Evolutionary conservation across 2,113 vertebrate species (phyloP), one percentile per base, ranked within the genome.

Genomic region (Prinia subflava): DNA sequence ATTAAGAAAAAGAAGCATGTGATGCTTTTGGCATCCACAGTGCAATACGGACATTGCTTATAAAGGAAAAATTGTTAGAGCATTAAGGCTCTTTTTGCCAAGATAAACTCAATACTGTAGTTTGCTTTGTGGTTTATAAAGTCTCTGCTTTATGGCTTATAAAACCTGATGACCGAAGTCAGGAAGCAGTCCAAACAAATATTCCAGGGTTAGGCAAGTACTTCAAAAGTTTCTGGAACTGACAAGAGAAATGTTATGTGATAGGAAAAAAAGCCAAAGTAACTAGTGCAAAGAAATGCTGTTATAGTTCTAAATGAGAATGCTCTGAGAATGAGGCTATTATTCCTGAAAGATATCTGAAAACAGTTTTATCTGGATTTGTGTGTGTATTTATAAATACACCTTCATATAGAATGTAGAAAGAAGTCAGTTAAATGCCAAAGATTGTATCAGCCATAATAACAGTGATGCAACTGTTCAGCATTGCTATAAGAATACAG

Each of bases 61-160:
- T 86, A 92, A 87, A 94, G 95, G 79, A 70, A 91, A 96, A 95
- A 96, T 63, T 91, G 50, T 50, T 87, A 41, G 42, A 96, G 74
- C 68, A 77, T 86, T 76, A 87, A 95, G 79, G n/a, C 3, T 68
- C 25, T 91, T 87, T 80, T 87, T 0, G 0, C 78, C 69, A 92
- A 90, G 64, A 95, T 55, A 95, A 91, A 89, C 37, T 15, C 31
- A 53, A 23, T 62, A 42, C 71, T 53, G 37, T n/a, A 62, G 37
- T 88, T 94, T 83, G 35, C 19, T 85, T 91, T 83, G 81, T 21
- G 59, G 52, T 91, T 94, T 89, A 75, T 70, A 76, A 95, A 87
- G 22, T 73, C 71, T 73, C 87, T 87, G 90, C 67, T 83, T 96
- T 92, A 31, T 74, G 50, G 70, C 76, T 96, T 93, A 89, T 49